phyloP scores from a whole-genome alignment of 2,888 invertebrate genomes.

The Agrochola circellaris region DNA sequence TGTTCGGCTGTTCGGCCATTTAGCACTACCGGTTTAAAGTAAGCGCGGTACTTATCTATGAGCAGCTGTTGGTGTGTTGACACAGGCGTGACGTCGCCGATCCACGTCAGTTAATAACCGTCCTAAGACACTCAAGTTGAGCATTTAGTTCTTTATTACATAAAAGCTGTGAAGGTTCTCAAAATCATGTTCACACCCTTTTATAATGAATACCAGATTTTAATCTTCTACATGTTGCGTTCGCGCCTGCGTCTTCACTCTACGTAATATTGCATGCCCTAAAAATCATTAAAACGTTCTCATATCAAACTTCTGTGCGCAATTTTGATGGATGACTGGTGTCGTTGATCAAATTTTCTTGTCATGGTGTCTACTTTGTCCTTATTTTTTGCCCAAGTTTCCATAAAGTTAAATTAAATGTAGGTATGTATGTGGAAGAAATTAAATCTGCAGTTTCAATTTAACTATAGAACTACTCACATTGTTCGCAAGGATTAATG shows the following conservation, averaged over 20 bases:
- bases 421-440: neutral
- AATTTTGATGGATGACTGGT: conserved; percentile 64
- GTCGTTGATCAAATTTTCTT: conserved; percentile 58
- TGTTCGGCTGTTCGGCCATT: conserved; percentile 47
- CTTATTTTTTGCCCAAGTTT: conserved; percentile 49
- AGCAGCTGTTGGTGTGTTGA: conserved; percentile 69
- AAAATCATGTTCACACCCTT: conserved; percentile 13
- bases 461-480: neutral
- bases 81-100: conserved; percentile 55
- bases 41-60: conserved; percentile 65
- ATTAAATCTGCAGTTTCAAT: neutral
- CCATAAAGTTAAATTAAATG: neutral
- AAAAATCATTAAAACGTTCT: conserved; percentile 43
- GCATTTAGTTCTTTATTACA: neutral
- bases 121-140: neutral
- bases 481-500: conserved; percentile 8
- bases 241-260: conserved; percentile 22
- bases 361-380: conserved; percentile 30
- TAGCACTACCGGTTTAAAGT: conserved; percentile 62
- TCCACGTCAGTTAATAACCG: conserved; percentile 24
- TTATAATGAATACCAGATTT: neutral
- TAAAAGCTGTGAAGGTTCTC: neutral
- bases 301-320: conserved; percentile 55
- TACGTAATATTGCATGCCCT: conserved; percentile 33
- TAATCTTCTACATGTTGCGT: conserved; percentile 4